phyloP scores from a whole-genome alignment of 2,797 vertebrate species.

The Phylloscopus collybita region DNA sequence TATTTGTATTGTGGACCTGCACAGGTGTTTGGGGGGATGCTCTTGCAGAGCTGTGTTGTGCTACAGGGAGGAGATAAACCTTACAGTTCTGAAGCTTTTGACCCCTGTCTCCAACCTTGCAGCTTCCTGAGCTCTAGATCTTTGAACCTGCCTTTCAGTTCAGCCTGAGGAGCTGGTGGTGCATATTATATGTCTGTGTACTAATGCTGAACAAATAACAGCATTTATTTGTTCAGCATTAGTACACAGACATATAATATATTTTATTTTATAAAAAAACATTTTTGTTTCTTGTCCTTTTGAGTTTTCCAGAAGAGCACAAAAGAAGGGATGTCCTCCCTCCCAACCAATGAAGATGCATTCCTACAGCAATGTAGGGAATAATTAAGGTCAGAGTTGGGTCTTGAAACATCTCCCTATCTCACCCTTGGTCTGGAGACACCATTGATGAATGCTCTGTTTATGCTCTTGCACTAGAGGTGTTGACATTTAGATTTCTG shows the following conservation, averaged over 20 bases:
- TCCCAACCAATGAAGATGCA: background rate
- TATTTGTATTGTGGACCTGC: background rate
- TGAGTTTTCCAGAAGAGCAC: background rate
- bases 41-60: background rate
- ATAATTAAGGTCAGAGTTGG: background rate
- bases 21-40: background rate
- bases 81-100: background rate
- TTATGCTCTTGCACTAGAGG: background rate
- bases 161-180: background rate
- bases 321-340: background rate
- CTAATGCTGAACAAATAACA: background rate
- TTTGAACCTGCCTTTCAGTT: background rate
- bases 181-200: background rate
- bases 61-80: background rate
- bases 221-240: no score
- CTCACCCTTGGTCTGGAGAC: background rate
- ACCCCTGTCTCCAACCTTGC: background rate
- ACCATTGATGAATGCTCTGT: background rate
- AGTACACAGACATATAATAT: no score
- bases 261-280: no score
- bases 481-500: background rate
- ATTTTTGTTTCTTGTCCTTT: background rate
- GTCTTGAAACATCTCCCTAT: background rate
- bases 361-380: background rate
- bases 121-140: background rate